These are phyloP conservation scores for Tragelaphus strepsiceros DNA, from an alignment of 2,113 vertebrate genomes.

Conservation along the genomic window DNA sequence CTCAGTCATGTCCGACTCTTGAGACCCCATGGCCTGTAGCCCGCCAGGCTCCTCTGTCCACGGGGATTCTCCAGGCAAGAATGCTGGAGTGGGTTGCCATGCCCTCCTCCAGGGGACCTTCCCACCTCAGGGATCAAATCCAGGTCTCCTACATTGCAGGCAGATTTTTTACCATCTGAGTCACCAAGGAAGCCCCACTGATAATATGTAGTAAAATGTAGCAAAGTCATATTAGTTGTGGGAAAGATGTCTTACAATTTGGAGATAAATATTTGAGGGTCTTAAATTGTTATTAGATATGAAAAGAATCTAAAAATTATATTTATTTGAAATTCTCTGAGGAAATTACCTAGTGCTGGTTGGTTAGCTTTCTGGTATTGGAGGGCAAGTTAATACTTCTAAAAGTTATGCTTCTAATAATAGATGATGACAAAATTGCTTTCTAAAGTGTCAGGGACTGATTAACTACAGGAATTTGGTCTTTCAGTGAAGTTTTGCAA, in stretches of 20 bases:
- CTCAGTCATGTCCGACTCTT: background rate
- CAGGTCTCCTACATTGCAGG: background rate
- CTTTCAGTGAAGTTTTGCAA: background rate
- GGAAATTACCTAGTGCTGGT: background rate
- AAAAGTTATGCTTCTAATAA: background rate
- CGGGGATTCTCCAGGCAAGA: background rate
- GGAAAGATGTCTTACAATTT: background rate
- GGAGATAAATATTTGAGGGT: background rate
- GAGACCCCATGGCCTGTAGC: background rate
- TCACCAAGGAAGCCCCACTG: background rate
- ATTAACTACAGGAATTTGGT: background rate
- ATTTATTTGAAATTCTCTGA: background rate
- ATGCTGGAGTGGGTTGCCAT: background rate
- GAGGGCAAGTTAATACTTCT: background rate
- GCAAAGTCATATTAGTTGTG: background rate
- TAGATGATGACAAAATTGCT: background rate
- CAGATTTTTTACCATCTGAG: background rate
- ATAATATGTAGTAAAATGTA: background rate
- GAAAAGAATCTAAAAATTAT: background rate
- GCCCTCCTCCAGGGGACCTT: background rate
- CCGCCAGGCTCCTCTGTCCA: background rate
- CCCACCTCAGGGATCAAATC: background rate
- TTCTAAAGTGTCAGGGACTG: background rate
- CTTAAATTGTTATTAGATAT: background rate
- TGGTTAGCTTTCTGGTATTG: background rate